These are phyloP conservation scores for Pungitius pungitius DNA, from an alignment of 2,113 vertebrate species.

Conservation along the genomic window DNA sequence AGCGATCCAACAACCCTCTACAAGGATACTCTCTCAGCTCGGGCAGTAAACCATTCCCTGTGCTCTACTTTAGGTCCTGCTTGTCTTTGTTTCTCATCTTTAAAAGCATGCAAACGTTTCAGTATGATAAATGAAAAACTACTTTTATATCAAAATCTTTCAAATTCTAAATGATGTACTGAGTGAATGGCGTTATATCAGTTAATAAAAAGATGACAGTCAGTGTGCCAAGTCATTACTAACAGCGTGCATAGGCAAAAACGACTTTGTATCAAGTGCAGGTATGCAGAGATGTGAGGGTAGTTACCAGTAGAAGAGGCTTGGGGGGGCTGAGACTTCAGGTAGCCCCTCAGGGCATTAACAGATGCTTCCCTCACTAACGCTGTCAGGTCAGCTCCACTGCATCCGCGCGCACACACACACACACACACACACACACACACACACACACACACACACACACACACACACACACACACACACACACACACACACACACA, in stretches of 20 bases:
- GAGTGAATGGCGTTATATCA: background rate
- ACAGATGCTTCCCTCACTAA: slow-evolving; percentile 93
- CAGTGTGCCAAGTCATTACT: no score
- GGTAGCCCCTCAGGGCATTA: slow-evolving; percentile 82
- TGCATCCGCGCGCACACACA: slow-evolving; percentile 70
- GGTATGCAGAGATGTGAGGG: background rate
- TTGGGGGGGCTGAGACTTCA: slow-evolving; percentile 43
- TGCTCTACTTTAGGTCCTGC: background rate
- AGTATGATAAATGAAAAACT: background rate
- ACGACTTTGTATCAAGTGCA: background rate
- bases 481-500: background rate
- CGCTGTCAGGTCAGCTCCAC: slow-evolving; percentile 93
- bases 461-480: no score
- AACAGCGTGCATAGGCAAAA: no score
- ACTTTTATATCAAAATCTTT: background rate
- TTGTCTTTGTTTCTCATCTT: background rate
- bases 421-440: no score
- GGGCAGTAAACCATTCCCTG: no score
- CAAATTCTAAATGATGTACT: background rate
- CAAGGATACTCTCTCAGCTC: no score
- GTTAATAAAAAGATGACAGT: background rate
- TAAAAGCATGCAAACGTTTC: background rate
- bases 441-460: no score
- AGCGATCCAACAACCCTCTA: no score
- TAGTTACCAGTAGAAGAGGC: slow-evolving; percentile 56